Percentiles rank a stretch among this genome's conserved stretches.
Evolutionary conservation across 2,888 invertebrate genomes (phyloP).

Genomic region (Drosophila yooni): DNA sequence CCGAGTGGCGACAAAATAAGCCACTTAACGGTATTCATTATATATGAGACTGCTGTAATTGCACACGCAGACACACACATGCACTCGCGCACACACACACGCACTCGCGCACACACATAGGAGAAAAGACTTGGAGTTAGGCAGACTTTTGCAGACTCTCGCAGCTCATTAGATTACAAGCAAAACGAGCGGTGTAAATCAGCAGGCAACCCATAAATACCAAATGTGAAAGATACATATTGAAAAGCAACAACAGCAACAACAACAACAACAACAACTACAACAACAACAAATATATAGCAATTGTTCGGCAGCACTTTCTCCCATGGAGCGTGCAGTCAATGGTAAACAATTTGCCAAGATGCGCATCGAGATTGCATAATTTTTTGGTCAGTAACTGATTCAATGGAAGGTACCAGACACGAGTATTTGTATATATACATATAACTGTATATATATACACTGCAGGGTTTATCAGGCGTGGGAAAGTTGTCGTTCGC

Average conservation of each 20-base stretch:
- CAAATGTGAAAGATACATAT: slow-evolving; percentile 74
- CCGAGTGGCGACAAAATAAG: slow-evolving; percentile 71
- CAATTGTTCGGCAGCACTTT: slow-evolving; percentile 70
- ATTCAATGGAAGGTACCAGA: slow-evolving; percentile 29
- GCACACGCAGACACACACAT: slow-evolving; percentile 45
- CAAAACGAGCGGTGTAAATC: slow-evolving; percentile 23
- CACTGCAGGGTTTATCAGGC: slow-evolving; percentile 2
- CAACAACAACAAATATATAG: slow-evolving; percentile 13
- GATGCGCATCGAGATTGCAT: slow-evolving; percentile 58
- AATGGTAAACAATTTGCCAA: slow-evolving; percentile 68
- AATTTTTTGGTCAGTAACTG: slow-evolving; percentile 37
- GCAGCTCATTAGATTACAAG: slow-evolving; percentile 72
- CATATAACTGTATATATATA: too few species aligned
- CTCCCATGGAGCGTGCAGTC: slow-evolving; percentile 58
- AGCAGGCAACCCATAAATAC: slow-evolving; percentile 48
- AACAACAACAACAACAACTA: slow-evolving; percentile 4
- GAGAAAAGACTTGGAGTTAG: slow-evolving; percentile 38
- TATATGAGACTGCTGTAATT: slow-evolving; percentile 55
- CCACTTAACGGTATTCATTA: slow-evolving; percentile 77
- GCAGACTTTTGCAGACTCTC: slow-evolving; percentile 25
- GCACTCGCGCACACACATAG: background rate
- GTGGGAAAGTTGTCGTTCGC: slow-evolving; percentile 31
- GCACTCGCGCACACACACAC: slow-evolving; percentile 5
- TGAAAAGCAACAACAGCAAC: slow-evolving; percentile 46
- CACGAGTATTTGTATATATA: background rate